Evolutionary conservation across 2,888 invertebrate genomes (phyloP), one percentile per base, ranked within the genome.

Genomic region (Acholoe squamosa): DNA sequence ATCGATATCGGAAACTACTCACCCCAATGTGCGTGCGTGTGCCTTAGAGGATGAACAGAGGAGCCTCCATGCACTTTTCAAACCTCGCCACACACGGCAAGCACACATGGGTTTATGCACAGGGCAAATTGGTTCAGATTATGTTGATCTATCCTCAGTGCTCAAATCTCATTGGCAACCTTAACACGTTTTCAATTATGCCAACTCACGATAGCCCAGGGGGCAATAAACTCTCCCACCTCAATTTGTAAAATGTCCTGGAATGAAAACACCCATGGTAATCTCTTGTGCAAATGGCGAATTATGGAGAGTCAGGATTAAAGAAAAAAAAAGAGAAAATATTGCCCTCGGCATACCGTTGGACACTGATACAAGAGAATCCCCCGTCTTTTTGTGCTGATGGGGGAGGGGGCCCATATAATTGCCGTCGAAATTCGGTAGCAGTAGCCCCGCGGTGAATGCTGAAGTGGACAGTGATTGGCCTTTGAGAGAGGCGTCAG

Each of bases 321-420:
- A 61, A 3, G 5, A 3, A 61, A 61, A 61, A 61, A 61, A 61
- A 3, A 3, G 19, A 7, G 19, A n/a, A 61, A 61, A 61, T n/a
- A 61, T n/a, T 19, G 61, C n/a, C 61, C n/a, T 61, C 14, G 61
- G n/a, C 61, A 61, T 61, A n/a, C 61, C 61, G n/a, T 61, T 61
- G 14, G 61, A 43, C 43, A 10, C 43, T 43, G 43, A 43, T 43
- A 43, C 10, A 43, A 43, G 43, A 3, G 3, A 10, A 43, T 43
- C 43, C 3, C 10, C 43, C 10, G 3, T 10, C 43, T 43, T 43
- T 43, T 43, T 43, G 3, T 43, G 5, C 43, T 43, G 43, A 43
- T 3, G 43, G 43, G 43, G 43, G 43, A 10, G 43, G n/a, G n/a
- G n/a, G n/a, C n/a, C n/a, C n/a, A 43, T 43, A 10, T 43, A 7